Evolutionary conservation across 2,797 vertebrate genomes (phyloP).

Genomic region (Propithecus deckenii): DNA sequence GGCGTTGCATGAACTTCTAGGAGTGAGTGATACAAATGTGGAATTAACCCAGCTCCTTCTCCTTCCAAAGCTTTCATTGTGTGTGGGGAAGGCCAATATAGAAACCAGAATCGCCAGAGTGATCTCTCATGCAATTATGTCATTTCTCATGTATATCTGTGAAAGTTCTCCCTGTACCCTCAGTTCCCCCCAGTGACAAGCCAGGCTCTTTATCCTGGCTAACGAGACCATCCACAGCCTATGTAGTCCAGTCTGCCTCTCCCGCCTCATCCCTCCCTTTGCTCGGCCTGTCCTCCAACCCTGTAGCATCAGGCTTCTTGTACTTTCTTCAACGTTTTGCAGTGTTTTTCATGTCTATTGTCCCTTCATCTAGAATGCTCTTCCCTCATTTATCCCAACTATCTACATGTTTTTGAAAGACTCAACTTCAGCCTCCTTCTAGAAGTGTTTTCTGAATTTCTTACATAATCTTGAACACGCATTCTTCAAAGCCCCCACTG

Average conservation of each 20-base stretch:
- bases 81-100: neutral
- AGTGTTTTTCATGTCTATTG: neutral
- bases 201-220: neutral
- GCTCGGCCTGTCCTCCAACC: rapidly evolving
- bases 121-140: neutral
- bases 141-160: neutral
- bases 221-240: rapidly evolving
- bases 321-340: neutral
- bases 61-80: neutral
- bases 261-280: too few relatives aligned
- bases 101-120: neutral
- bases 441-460: neutral
- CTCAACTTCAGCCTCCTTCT: neutral
- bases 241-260: neutral
- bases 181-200: neutral
- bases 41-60: neutral
- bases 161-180: neutral
- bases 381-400: neutral
- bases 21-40: neutral
- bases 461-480: neutral
- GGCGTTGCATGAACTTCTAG: neutral
- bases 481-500: neutral
- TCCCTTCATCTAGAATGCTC: neutral
- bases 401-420: neutral
- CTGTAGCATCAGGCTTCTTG: neutral